These are phyloP conservation scores for Aplidium turbinatum DNA, from an alignment of 23 tunicate species.

Conservation along the genomic window DNA sequence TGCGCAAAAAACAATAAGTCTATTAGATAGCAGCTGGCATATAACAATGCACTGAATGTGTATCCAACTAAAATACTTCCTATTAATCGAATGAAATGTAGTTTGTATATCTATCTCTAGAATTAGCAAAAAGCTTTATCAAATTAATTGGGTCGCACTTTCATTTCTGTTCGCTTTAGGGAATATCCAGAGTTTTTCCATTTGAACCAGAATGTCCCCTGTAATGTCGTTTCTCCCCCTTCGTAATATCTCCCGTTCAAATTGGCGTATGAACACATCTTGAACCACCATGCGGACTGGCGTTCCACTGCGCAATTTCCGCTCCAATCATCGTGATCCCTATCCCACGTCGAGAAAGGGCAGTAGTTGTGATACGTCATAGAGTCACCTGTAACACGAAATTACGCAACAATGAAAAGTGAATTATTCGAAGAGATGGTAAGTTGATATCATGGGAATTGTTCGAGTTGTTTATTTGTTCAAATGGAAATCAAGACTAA, in stretches of 20 bases:
- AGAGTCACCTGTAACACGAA: too few relatives aligned
- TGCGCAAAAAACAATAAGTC: too few relatives aligned
- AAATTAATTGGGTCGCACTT: slow-evolving; percentile 56
- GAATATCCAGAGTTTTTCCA: slow-evolving; percentile 66
- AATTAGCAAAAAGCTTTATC: too few relatives aligned
- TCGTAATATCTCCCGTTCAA: slow-evolving; percentile 50
- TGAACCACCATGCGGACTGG: slow-evolving; percentile 73
- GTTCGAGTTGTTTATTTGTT: not conserved
- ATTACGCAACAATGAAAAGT: too few relatives aligned
- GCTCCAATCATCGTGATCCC: not conserved
- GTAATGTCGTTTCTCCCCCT: slow-evolving; percentile 23
- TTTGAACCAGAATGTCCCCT: slow-evolving; percentile 61
- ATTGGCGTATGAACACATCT: slow-evolving; percentile 56
- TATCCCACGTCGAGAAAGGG: too few relatives aligned
- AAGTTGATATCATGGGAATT: not conserved
- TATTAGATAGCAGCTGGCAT: too few relatives aligned
- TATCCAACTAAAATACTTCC: too few relatives aligned
- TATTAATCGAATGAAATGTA: too few relatives aligned
- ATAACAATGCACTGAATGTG: too few relatives aligned
- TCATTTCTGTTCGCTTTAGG: slow-evolving; percentile 53
- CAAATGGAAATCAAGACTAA: too few relatives aligned
- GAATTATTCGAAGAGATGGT: not conserved
- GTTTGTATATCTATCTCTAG: too few relatives aligned
- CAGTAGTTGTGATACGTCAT: too few relatives aligned
- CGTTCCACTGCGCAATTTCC: slow-evolving; percentile 56